These are phyloP conservation scores for Aromia moschata DNA, from an alignment of 2,888 invertebrate species.

Conservation along the genomic window DNA sequence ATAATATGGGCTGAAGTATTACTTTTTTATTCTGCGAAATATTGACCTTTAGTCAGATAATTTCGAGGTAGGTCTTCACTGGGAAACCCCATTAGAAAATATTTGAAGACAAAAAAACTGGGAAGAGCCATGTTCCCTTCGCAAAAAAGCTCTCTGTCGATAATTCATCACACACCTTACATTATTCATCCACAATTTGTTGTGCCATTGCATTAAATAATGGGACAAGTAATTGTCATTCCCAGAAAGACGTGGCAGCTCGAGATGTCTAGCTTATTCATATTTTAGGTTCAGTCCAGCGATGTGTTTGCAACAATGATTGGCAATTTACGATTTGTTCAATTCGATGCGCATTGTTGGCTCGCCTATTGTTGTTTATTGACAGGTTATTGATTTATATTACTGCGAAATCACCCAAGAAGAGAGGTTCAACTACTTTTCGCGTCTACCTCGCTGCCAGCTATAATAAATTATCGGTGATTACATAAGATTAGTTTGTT, in stretches of 20 bases:
- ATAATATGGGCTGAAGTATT: no score
- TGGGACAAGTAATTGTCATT: conserved; percentile 26
- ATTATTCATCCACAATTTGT: no score
- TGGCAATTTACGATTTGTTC: conserved; percentile 25
- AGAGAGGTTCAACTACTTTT: conserved; percentile 25
- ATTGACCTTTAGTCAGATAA: no score
- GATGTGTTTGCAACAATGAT: conserved; percentile 26
- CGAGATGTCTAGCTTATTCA: conserved; percentile 13
- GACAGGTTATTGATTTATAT: conserved; percentile 33
- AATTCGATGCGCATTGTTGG: conserved; percentile 23
- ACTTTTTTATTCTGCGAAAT: no score
- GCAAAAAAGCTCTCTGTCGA: no score
- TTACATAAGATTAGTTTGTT: background rate
- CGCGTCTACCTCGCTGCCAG: conserved; percentile 5
- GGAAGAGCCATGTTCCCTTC: no score
- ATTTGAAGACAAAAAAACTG: no score
- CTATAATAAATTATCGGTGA: background rate
- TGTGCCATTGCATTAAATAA: conserved; percentile 3
- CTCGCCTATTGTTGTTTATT: conserved; percentile 33
- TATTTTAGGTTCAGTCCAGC: conserved; percentile 9
- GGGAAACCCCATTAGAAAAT: no score
- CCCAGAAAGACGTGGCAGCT: conserved; percentile 18
- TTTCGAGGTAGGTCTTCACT: no score
- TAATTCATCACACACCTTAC: no score
- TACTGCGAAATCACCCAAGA: conserved; percentile 28